Evolutionary conservation across 2,113 vertebrate species (phyloP).

Genomic region (Fregata magnificens): DNA sequence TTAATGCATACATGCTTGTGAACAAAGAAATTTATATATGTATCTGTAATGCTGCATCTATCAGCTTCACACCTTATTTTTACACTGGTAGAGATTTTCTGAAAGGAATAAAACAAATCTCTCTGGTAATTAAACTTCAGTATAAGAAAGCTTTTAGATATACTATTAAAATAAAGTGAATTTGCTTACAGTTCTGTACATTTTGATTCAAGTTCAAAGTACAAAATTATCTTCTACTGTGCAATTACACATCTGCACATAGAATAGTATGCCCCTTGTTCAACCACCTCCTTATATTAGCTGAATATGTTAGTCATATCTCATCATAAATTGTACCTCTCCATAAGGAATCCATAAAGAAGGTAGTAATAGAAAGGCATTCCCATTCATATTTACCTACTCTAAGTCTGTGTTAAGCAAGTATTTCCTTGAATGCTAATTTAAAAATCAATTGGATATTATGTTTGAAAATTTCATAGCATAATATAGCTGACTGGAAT

Average conservation of each 20-base stretch:
- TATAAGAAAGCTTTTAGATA: neutral
- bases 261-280: neutral
- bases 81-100: neutral
- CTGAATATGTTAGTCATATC: neutral
- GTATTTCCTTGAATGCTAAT: slow-evolving; percentile 18
- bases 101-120: neutral
- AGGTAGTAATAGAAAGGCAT: neutral
- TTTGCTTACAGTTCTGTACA: neutral
- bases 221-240: neutral
- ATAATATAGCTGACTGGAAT: neutral
- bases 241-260: neutral
- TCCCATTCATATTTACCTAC: neutral
- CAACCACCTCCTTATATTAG: neutral
- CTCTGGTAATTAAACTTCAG: neutral
- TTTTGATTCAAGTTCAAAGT: neutral
- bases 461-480: neutral
- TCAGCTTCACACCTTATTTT: neutral
- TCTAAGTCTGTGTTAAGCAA: neutral
- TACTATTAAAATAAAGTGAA: neutral
- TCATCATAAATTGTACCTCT: neutral
- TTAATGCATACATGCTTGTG: neutral
- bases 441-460: neutral
- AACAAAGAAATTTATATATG: neutral
- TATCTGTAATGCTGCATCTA: neutral
- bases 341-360: neutral